phyloP scores from a whole-genome alignment of 1,140 invertebrate genomes.

The Drosophila nasuta region DNA sequence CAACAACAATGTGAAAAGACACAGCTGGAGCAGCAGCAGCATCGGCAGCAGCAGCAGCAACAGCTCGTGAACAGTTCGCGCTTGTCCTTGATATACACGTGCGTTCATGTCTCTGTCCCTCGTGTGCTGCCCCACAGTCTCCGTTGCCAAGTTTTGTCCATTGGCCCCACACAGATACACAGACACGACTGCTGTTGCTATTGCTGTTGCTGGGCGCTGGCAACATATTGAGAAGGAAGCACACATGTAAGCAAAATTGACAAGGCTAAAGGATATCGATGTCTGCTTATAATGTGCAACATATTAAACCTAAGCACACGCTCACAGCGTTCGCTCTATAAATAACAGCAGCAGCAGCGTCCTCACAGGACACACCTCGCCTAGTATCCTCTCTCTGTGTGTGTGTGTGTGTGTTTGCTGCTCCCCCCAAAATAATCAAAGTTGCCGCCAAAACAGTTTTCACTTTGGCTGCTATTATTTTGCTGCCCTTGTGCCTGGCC shows the following conservation, averaged over 20 bases:
- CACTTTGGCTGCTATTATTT: constrained; percentile 81
- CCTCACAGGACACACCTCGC: constrained; percentile 36
- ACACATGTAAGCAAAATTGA: constrained; percentile 84
- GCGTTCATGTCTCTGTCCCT: constrained; percentile 55
- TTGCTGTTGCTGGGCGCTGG: constrained; percentile 31
- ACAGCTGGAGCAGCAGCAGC: constrained; percentile 36
- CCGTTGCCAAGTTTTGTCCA: constrained; percentile 19
- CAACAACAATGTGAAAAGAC: constrained; percentile 28
- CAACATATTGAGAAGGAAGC: constrained; percentile 80
- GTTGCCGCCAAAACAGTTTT: constrained; percentile 81
- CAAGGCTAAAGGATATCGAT: constrained; percentile 84
- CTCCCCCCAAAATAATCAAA: constrained; percentile 67
- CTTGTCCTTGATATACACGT: constrained; percentile 81
- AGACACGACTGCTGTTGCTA: constrained; percentile 10
- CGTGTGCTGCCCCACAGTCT: constrained; percentile 21
- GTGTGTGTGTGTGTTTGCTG: neutral
- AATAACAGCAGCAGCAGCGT: constrained; percentile 70
- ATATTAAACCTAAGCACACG: constrained; percentile 83
- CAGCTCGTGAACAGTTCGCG: constrained; percentile 73
- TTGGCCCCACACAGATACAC: constrained; percentile 22
- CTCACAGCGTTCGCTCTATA: constrained; percentile 74
- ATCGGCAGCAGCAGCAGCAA: constrained; percentile 33
- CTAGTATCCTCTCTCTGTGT: constrained; percentile 10
- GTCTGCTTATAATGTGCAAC: constrained; percentile 85
- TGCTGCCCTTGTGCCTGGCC: constrained; percentile 51